Conservation (phyloP, 2,113 vertebrate species). For the Electrona antarctica region DNA sequence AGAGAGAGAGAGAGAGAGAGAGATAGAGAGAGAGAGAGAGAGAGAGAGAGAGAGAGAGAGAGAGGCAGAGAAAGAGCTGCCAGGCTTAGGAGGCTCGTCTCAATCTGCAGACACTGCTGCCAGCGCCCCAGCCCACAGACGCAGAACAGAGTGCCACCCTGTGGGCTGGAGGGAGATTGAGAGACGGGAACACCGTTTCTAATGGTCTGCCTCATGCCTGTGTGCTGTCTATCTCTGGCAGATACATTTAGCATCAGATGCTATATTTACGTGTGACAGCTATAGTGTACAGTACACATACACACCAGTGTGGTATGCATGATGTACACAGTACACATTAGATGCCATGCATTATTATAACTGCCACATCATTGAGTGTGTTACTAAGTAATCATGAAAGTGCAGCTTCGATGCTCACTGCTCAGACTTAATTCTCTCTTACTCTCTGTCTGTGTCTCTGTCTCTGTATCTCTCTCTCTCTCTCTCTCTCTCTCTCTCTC, state of each 20-base stretch:
- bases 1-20: slow-evolving; percentile 12
- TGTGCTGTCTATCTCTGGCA: no score
- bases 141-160: slow-evolving; percentile 69
- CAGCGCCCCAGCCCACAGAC: neutral
- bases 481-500: slow-evolving; percentile 17
- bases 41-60: slow-evolving; percentile 11
- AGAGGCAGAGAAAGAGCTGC: slow-evolving; percentile 22
- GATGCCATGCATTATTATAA: neutral
- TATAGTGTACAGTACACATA: neutral
- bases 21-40: slow-evolving; percentile 1
- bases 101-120: slow-evolving; percentile 48
- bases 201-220: no score
- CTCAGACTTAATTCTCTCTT: no score
- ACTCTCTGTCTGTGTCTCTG: neutral
- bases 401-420: neutral
- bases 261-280: neutral
- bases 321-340: neutral
- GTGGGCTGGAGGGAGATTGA: slow-evolving; percentile 76
- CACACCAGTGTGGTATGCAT: neutral
- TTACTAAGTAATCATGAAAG: neutral
- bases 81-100: slow-evolving; percentile 52
- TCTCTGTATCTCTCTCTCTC: neutral
- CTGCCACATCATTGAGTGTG: neutral
- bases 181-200: neutral
- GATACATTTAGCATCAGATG: no score